A percentile compares a stretch with the other conserved stretches of the same genome.
Evolutionary conservation across 2,888 invertebrate genomes (phyloP).

Genomic region (Xanthia icteritia): DNA sequence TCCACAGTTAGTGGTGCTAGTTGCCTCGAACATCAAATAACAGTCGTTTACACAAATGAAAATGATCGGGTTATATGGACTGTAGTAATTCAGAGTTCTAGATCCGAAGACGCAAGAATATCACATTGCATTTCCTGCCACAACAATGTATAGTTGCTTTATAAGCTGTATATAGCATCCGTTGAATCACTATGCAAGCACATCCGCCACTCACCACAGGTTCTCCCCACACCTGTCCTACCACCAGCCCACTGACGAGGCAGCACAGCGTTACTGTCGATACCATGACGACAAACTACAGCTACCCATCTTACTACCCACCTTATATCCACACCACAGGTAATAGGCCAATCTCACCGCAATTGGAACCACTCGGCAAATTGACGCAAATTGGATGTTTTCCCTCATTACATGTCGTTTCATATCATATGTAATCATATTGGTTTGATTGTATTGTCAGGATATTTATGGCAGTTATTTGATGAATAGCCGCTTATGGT

Average conservation of each 20-base stretch:
- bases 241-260: conserved; percentile 58
- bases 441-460: conserved; percentile 31
- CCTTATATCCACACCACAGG: conserved; percentile 34
- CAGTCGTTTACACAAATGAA: background rate
- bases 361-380: conserved; percentile 37
- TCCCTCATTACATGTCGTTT: conserved; percentile 32
- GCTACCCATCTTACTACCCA: conserved; percentile 28
- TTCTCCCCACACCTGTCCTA: conserved; percentile 42
- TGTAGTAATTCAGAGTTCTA: background rate
- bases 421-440: conserved; percentile 35
- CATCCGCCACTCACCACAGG: conserved; percentile 62
- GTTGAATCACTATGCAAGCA: background rate
- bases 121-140: background rate
- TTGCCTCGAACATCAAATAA: background rate
- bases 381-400: conserved; percentile 50
- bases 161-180: too few relatives aligned
- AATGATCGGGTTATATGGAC: too few relatives aligned
- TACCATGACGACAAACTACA: conserved; percentile 43
- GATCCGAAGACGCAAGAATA: background rate
- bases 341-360: conserved; percentile 52
- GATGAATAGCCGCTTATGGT: background rate
- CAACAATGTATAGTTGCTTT: background rate
- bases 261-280: conserved; percentile 49
- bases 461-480: conserved; percentile 24
- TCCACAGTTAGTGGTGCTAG: too few relatives aligned